Evolutionary conservation across 2,797 vertebrate species (phyloP).

Genomic region (Acanthis flammea): DNA sequence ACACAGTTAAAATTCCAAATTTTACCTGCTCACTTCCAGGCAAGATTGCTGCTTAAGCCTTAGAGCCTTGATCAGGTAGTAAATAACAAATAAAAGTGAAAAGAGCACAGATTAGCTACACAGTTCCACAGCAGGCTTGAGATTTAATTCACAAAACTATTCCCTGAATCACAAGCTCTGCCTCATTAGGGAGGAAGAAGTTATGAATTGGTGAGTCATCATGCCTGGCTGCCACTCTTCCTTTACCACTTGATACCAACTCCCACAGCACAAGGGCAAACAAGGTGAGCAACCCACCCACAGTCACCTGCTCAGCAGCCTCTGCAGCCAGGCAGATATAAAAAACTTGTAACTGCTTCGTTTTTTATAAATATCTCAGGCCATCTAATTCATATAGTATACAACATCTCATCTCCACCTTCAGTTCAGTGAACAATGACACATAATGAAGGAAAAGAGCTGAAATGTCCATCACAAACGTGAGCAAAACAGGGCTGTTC

Average conservation of each 20-base stretch:
- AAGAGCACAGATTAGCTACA: neutral
- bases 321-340: neutral
- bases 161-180: neutral
- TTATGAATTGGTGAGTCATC: constrained; percentile 54
- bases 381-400: neutral
- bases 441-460: neutral
- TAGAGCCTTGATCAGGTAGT: neutral
- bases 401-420: neutral
- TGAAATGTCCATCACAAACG: neutral
- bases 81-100: neutral
- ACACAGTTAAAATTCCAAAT: neutral
- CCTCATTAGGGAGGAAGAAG: neutral
- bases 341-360: neutral
- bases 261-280: constrained; percentile 41
- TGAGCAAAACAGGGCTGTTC: neutral
- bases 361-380: neutral
- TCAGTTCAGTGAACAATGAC: neutral
- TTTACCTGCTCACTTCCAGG: neutral
- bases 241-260: constrained; percentile 4
- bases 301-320: constrained; percentile 24
- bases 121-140: neutral
- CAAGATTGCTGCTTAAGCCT: neutral
- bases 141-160: constrained; percentile 1
- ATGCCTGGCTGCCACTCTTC: constrained; percentile 37
- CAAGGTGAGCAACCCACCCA: neutral